Conservation (phyloP, 2,113 vertebrate genomes). For the Ancistrus triradiatus region DNA sequence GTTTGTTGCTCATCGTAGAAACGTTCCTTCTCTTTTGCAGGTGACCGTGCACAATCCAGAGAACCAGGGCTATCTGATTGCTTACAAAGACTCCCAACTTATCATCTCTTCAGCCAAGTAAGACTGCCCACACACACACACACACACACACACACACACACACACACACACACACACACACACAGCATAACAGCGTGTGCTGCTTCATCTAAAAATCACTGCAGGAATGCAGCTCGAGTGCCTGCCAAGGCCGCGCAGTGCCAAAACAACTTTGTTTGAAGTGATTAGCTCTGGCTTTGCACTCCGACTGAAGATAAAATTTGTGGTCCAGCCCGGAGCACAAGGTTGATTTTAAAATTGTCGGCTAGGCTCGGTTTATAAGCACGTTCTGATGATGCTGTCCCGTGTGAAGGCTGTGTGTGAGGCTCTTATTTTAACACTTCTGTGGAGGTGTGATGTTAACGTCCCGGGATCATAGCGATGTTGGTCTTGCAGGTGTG, state of each 20-base stretch:
- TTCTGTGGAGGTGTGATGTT: too few species aligned
- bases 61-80: slow-evolving; percentile 96
- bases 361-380: too few species aligned
- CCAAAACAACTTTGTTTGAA: not conserved
- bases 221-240: not conserved
- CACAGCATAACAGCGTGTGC: too few species aligned
- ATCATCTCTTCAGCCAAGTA: slow-evolving; percentile 94
- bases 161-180: not conserved
- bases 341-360: too few species aligned
- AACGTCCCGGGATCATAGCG: too few species aligned
- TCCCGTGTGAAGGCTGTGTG: too few species aligned
- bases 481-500: too few species aligned
- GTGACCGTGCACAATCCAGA: slow-evolving; percentile 92
- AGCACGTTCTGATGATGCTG: too few species aligned
- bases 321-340: too few species aligned
- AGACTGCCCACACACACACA: slow-evolving; percentile 51
- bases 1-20: not conserved
- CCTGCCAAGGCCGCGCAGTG: not conserved
- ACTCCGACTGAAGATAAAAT: too few species aligned
- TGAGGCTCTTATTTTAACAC: too few species aligned
- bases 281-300: slow-evolving; percentile 8
- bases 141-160: not conserved
- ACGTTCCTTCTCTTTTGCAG: slow-evolving; percentile 38
- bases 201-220: slow-evolving; percentile 11
- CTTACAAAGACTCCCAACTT: slow-evolving; percentile 96